Percentiles rank a stretch among this genome's conserved stretches.
Conservation (phyloP, 1,140 invertebrate genomes). For the Solenopsis fugax region DNA sequence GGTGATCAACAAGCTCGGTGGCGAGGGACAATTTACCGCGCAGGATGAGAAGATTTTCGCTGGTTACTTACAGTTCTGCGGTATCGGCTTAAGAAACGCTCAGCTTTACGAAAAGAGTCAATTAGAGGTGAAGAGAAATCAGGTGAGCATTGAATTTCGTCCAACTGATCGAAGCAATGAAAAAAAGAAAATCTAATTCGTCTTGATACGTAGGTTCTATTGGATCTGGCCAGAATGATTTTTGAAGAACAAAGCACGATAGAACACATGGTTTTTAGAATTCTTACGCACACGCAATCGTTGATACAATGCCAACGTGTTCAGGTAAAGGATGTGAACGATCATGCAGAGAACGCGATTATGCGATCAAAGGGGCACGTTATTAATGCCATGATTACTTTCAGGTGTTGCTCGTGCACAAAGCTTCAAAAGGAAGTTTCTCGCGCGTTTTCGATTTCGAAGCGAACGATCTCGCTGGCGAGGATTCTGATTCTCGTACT, state of each 20-base stretch:
- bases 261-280: slow-evolving; percentile 97
- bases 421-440: slow-evolving; percentile 95
- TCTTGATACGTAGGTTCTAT: slow-evolving; percentile 89
- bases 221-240: slow-evolving; percentile 97
- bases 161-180: not conserved
- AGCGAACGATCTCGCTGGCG: slow-evolving; percentile 91
- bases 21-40: slow-evolving; percentile 92
- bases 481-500: slow-evolving; percentile 92
- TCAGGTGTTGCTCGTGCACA: slow-evolving; percentile 94
- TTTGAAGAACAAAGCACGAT: slow-evolving; percentile 99
- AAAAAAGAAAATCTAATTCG: not conserved
- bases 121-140: slow-evolving; percentile 97
- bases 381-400: slow-evolving; percentile 49
- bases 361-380: not conserved
- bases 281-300: slow-evolving; percentile 97
- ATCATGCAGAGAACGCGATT: not conserved
- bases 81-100: slow-evolving; percentile 97
- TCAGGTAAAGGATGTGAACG: slow-evolving; percentile 88
- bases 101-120: slow-evolving; percentile 97
- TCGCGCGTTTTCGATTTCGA: slow-evolving; percentile 97
- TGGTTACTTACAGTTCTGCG: slow-evolving; percentile 98
- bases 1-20: slow-evolving; percentile 96
- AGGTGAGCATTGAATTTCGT: slow-evolving; percentile 86
- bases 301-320: slow-evolving; percentile 97
- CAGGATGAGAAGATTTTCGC: slow-evolving; percentile 97